Percentiles rank a stretch among this genome's conserved stretches.
Evolutionary conservation across 2,888 invertebrate genomes (phyloP).

Genomic region (Eupithecia subumbrata): DNA sequence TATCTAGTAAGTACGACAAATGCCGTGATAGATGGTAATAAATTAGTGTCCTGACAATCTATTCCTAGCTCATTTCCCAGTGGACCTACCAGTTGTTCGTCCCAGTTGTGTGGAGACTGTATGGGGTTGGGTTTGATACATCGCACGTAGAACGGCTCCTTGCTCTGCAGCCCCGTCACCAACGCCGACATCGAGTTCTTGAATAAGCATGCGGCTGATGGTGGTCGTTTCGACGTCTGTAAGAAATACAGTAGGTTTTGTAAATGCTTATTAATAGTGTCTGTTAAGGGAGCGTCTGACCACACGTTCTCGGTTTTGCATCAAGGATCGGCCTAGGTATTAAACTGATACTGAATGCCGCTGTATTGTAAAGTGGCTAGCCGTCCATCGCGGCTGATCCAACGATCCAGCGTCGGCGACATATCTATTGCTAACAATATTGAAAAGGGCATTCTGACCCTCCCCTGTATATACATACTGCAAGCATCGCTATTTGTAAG

Average conservation of each 20-base stretch:
- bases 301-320: no score
- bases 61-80: not conserved
- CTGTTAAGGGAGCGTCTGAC: not conserved
- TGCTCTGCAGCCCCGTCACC: slow-evolving; percentile 93
- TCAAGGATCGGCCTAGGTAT: no score
- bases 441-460: no score
- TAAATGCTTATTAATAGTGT: not conserved
- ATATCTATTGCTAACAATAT: no score
- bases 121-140: slow-evolving; percentile 99
- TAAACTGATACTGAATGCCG: no score
- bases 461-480: no score
- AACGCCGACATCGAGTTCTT: slow-evolving; percentile 97
- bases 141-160: slow-evolving; percentile 98
- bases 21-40: not conserved
- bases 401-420: no score
- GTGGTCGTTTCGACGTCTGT: slow-evolving; percentile 96
- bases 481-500: no score
- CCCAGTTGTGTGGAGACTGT: slow-evolving; percentile 94
- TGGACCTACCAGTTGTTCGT: slow-evolving; percentile 88
- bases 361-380: no score
- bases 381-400: no score
- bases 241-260: not conserved
- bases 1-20: not conserved
- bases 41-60: not conserved
- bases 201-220: slow-evolving; percentile 97